Evolutionary conservation across 2,888 invertebrate genomes (phyloP), one percentile per base, ranked within the genome.

Genomic region (Cremastinae sp.): DNA sequence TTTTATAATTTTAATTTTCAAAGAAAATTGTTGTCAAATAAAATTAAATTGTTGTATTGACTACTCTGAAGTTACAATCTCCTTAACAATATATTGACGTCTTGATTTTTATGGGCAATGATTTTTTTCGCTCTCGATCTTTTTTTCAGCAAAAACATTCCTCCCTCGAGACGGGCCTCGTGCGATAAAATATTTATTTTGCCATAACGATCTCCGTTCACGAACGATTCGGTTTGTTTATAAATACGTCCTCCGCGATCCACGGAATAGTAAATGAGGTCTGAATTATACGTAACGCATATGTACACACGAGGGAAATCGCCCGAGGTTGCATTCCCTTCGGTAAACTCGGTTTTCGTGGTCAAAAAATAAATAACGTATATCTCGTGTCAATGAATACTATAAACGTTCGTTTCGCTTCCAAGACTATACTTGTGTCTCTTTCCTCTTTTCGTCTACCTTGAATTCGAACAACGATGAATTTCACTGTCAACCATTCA

Each of bases 201-300:
- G 74, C 70, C 70, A 79, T 74, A 77, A 78, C 49, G 36, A 45
- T 53, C 36, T 56, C 58, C 28, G 72, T 54, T 56, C 62, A 51
- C 59, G 53, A 41, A 43, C 54, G 36, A 70, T 65, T 65, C 51
- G 74, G 79, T 79, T 79, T 71, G 78, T 74, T 80, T 77, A 76
- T 79, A 81, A 84, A 84, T 82, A 81, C 81, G 79, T 81, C 1
- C 78, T 78, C 69, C 74, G 77, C 79, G 71, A 81, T 82, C 69
- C 74, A 77, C 79, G 71, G 82, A 81, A 79, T 80, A 61, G 64
- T 70, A 59, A 83, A 82, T 79, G 68, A 81, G 79, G 80, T 70
- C 62, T 68, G 43, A 78, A 72, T 74, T 68, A 53, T 68, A 69
- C 45, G 16, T 71, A 82, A 20, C 12, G 14, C 36, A 16, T 34